Evolutionary conservation across 2,797 vertebrate genomes (phyloP).

Genomic region (Poecilia velifera): DNA sequence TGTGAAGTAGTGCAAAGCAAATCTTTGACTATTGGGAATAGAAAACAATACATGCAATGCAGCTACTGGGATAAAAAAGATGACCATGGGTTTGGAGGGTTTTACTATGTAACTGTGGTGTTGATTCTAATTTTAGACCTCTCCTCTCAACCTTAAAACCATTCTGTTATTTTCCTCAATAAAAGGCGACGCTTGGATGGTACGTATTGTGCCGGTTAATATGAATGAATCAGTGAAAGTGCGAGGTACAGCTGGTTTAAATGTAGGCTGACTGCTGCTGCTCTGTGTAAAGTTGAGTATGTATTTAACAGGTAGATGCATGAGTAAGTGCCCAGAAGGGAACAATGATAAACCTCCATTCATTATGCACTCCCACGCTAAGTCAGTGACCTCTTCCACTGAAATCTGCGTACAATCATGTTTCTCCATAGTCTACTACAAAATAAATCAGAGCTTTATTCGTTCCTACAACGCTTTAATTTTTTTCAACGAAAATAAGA

Average conservation of each 20-base stretch:
- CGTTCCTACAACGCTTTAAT: neutral
- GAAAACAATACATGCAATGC: neutral
- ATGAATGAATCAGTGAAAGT: slow-evolving; percentile 6
- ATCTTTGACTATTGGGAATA: neutral
- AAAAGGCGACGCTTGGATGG: neutral
- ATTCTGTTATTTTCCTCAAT: neutral
- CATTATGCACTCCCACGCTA: slow-evolving; percentile 26
- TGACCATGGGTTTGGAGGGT: neutral
- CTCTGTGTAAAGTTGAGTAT: neutral
- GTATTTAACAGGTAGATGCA: neutral
- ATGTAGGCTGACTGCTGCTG: slow-evolving; percentile 1
- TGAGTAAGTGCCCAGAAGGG: slow-evolving; percentile 18
- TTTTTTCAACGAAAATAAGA: neutral
- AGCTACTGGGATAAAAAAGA: neutral
- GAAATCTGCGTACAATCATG: neutral
- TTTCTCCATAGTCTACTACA: neutral
- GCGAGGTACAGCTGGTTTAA: slow-evolving; percentile 9
- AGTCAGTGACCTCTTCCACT: slow-evolving; percentile 22
- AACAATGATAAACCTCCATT: slow-evolving; percentile 23
- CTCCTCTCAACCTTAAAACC: neutral
- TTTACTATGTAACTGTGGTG: neutral
- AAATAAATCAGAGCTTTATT: neutral
- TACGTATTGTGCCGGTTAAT: neutral
- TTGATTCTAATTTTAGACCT: neutral
- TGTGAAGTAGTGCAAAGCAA: neutral